Evolutionary conservation across 2,888 invertebrate species (phyloP).

Genomic region (Argyra leucocephala): DNA sequence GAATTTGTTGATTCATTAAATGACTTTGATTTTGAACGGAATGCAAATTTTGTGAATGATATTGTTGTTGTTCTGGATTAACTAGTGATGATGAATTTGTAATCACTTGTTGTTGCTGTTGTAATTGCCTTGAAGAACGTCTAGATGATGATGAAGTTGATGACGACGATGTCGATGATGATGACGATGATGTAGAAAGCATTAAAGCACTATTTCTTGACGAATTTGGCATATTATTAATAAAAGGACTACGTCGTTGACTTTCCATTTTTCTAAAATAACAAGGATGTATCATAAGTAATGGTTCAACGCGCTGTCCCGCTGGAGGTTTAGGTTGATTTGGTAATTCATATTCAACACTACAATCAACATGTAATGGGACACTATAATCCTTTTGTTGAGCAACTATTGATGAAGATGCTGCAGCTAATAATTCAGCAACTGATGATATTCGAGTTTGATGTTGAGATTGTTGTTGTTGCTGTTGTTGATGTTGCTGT

Average conservation of each 20-base stretch:
- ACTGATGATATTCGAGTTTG: constrained; percentile 9
- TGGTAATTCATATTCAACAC: constrained; percentile 83
- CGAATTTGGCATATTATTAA: constrained; percentile 67
- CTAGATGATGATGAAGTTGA: constrained; percentile 18
- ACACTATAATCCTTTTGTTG: constrained; percentile 69
- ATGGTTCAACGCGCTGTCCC: constrained; percentile 70
- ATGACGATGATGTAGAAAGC: constrained; percentile 27
- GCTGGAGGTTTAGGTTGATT: constrained; percentile 81
- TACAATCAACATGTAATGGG: constrained; percentile 82
- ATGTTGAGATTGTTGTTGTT: constrained; percentile 4
- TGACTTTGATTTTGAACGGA: constrained; percentile 33
- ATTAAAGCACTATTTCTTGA: constrained; percentile 43
- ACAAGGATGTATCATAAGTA: constrained; percentile 83
- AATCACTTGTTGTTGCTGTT: constrained; percentile 25
- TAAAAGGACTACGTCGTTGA: constrained; percentile 70
- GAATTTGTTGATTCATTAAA: constrained; percentile 29
- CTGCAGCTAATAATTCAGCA: neutral
- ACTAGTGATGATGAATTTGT: constrained; percentile 27
- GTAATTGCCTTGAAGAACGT: constrained; percentile 26
- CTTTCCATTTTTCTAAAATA: constrained; percentile 81
- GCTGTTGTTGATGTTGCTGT: constrained; percentile 13
- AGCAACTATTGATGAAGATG: constrained; percentile 14
- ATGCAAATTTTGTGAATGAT: constrained; percentile 28
- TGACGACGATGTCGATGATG: constrained; percentile 26
- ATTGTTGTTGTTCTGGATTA: constrained; percentile 27